These are phyloP conservation scores for Eleutherodactylus coqui DNA, from an alignment of 2,797 vertebrate genomes.

Conservation along the genomic window DNA sequence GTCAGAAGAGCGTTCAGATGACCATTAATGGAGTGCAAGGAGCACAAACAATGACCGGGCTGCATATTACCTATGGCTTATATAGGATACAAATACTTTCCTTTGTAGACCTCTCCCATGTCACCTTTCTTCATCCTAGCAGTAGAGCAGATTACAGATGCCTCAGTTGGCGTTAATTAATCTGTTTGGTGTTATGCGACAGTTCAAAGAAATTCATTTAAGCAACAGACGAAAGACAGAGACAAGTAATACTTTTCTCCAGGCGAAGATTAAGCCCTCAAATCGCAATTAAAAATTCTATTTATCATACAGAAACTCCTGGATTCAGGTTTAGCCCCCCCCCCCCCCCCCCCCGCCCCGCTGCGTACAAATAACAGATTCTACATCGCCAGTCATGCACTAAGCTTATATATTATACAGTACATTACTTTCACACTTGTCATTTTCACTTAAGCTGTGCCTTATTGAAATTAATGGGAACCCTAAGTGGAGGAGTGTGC, in stretches of 20 bases:
- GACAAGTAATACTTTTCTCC: background rate
- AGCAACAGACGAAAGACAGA: background rate
- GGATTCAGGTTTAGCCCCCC: background rate
- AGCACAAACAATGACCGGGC: background rate
- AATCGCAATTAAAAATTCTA: conserved; percentile 19
- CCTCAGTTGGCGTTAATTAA: background rate
- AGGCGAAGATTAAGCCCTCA: background rate
- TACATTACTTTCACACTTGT: background rate
- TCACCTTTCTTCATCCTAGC: background rate
- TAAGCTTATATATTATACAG: background rate
- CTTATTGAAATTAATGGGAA: background rate
- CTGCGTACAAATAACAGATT: background rate
- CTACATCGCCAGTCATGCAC: background rate
- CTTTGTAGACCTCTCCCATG: background rate
- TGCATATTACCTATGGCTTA: background rate
- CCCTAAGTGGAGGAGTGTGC: background rate
- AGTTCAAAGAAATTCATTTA: conserved; percentile 8
- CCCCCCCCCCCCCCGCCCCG: no score
- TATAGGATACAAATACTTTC: background rate
- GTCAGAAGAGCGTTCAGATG: no score
- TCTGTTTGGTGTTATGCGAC: no score
- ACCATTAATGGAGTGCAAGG: no score
- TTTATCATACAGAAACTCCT: background rate
- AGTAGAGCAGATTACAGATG: background rate
- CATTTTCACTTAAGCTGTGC: background rate